A percentile compares a stretch with the other conserved stretches of the same genome.
These are phyloP conservation scores for Symphodus melops DNA, from an alignment of 2,113 vertebrate genomes.

Conservation along the genomic window DNA sequence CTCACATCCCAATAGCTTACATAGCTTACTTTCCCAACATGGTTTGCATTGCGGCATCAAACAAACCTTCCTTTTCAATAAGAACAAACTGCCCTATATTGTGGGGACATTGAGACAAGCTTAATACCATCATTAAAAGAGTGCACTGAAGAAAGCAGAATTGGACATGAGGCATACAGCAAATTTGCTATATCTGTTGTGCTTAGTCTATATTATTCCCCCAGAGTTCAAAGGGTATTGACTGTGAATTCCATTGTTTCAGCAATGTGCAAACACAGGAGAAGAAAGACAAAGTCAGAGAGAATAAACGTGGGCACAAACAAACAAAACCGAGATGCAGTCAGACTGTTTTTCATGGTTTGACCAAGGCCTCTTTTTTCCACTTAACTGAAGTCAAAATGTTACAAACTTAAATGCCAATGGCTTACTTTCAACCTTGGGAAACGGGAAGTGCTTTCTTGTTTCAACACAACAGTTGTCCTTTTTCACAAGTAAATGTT, in stretches of 20 bases:
- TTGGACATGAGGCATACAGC: constrained; percentile 24
- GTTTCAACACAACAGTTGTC: not conserved
- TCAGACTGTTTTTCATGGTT: not conserved
- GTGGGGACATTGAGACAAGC: constrained; percentile 3
- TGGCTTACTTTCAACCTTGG: not conserved
- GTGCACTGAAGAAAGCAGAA: constrained; percentile 43
- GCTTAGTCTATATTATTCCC: constrained; percentile 38
- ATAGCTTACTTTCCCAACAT: not conserved
- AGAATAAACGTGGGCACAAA: not conserved
- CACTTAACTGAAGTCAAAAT: not conserved
- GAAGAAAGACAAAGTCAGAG: not conserved
- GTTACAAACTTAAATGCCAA: not conserved
- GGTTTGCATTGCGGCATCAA: not conserved
- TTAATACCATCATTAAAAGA: constrained; percentile 33
- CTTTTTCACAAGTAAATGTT: too few species aligned
- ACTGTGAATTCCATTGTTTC: constrained; percentile 21
- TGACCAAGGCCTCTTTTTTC: not conserved
- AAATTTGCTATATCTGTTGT: constrained; percentile 45
- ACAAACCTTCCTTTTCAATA: constrained; percentile 18
- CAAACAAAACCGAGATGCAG: not conserved
- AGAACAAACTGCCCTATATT: constrained; percentile 21
- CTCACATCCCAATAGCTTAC: not conserved
- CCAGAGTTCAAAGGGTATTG: constrained; percentile 38
- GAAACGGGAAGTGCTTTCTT: not conserved
- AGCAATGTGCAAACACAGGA: constrained; percentile 16